Evolutionary conservation across 1,140 invertebrate species (phyloP).

Genomic region (Drosophila persimilis): DNA sequence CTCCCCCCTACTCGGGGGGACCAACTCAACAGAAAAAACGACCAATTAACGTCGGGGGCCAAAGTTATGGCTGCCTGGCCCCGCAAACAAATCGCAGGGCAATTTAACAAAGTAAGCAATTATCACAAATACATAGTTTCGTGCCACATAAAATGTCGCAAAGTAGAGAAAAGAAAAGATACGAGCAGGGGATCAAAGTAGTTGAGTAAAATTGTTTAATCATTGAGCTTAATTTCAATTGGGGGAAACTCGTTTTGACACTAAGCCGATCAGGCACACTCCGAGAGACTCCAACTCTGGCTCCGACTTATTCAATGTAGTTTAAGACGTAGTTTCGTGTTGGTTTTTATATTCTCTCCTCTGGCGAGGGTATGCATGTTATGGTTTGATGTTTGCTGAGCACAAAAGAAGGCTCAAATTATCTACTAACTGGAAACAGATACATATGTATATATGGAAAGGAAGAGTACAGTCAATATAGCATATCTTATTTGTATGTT

Average conservation of each 20-base stretch:
- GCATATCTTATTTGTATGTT: too few relatives aligned
- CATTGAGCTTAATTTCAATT: slow-evolving; percentile 71
- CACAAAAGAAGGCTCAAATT: too few relatives aligned
- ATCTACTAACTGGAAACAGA: too few relatives aligned
- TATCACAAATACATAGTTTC: slow-evolving; percentile 59
- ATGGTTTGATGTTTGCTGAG: too few relatives aligned
- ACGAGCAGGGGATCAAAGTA: slow-evolving; percentile 10
- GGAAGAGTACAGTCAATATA: too few relatives aligned
- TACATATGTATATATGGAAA: too few relatives aligned
- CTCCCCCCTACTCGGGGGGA: slow-evolving; percentile 25
- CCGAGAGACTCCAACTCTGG: neutral
- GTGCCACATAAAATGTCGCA: slow-evolving; percentile 54
- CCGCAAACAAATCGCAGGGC: slow-evolving; percentile 53
- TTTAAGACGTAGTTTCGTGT: slow-evolving; percentile 37
- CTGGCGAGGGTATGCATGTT: neutral
- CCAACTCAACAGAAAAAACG: slow-evolving; percentile 43
- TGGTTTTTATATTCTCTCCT: slow-evolving; percentile 9
- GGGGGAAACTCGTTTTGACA: slow-evolving; percentile 55
- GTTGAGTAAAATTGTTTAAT: slow-evolving; percentile 70
- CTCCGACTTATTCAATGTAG: slow-evolving; percentile 43
- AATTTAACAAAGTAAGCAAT: slow-evolving; percentile 75
- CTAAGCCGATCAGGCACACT: slow-evolving; percentile 38
- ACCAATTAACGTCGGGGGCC: slow-evolving; percentile 57
- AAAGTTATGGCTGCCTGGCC: slow-evolving; percentile 52
- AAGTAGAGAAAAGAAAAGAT: slow-evolving; percentile 2